Base-by-base conservation (phyloP, 2,888 invertebrate species). In the Chloromyia formosa region DNA sequence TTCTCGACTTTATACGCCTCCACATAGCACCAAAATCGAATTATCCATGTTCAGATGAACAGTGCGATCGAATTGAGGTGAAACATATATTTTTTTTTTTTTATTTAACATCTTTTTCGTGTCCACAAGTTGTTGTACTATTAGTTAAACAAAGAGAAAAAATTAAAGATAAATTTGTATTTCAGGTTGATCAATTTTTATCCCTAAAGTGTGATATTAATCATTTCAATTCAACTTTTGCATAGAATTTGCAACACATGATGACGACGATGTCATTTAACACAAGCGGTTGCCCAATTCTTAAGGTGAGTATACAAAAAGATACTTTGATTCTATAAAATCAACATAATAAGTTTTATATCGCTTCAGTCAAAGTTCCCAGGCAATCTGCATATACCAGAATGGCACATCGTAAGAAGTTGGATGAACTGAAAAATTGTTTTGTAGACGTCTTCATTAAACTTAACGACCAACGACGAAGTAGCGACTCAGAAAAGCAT, bases 141-240 rank as follows among this genome's bases (percentile, higher is more conserved):
- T 35, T 35, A 35, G 2, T 2, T 7, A 7, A 35, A 35, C 27
- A 35, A 35, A 35, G 7, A 35, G 27, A 35, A 35, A 7, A 35
- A 35, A 35, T 35, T 4, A 35, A 35, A 35, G 27, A 35, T 35
- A 35, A 35, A 35, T 35, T 35, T 35, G 7, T 35, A 49, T n/a
- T 12, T 49, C 3, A n/a, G 49, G 49, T 10, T 49, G 49, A 49
- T 49, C 2, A 35, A 35, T 45, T 45, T 20, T 54, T 16, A 18
- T 45, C 54, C 18, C 27, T 53, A 27, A 69, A 54, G 68, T 69
- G 54, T 27, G 68, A 69, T 22, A 49, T 69, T 53, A 54, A 35
- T 53, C 54, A 53, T 69, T 53, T 27, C 23, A 45, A 18, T 54
- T 16, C 14, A 69, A 53, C 35, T 12, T 69, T 53, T 54, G 27